These are phyloP conservation scores for Julus scandinavius DNA, from an alignment of 2,888 invertebrate genomes.

Conservation along the genomic window DNA sequence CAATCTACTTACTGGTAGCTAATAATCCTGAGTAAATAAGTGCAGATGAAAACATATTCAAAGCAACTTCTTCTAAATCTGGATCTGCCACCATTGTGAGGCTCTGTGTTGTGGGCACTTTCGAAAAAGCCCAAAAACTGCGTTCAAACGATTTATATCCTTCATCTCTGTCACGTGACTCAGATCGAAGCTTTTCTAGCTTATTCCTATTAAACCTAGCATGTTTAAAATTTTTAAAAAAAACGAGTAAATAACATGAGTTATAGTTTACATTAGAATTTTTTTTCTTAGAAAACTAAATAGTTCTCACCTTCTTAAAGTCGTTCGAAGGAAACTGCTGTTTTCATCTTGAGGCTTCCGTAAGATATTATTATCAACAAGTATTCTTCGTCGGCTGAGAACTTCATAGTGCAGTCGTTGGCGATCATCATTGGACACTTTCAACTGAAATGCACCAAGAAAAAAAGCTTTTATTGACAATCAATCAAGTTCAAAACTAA, in stretches of 20 bases:
- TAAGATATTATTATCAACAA: constrained; percentile 85
- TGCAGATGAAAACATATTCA: constrained; percentile 89
- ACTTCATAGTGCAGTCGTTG: constrained; percentile 88
- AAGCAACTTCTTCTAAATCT: constrained; percentile 82
- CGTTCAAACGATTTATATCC: constrained; percentile 87
- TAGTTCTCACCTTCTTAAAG: constrained; percentile 71
- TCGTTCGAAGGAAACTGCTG: constrained; percentile 88
- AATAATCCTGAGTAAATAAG: constrained; percentile 88
- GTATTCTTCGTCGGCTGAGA: constrained; percentile 81
- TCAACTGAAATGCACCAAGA: constrained; percentile 64
- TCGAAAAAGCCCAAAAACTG: constrained; percentile 90
- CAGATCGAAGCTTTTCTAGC: constrained; percentile 73
- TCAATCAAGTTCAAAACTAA: background rate
- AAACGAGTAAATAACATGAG: background rate
- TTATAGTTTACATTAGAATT: background rate
- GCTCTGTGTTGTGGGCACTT: constrained; percentile 81
- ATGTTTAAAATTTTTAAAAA: constrained; percentile 29
- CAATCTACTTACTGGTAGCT: constrained; percentile 63
- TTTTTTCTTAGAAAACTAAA: background rate
- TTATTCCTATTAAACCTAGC: constrained; percentile 80
- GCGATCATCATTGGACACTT: constrained; percentile 87
- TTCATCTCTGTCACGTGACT: constrained; percentile 75
- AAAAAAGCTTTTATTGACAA: background rate
- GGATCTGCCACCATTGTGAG: constrained; percentile 85
- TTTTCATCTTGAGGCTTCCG: constrained; percentile 82